Evolutionary conservation across 2,888 invertebrate species (phyloP).

Genomic region (Hypercompe scribonia): DNA sequence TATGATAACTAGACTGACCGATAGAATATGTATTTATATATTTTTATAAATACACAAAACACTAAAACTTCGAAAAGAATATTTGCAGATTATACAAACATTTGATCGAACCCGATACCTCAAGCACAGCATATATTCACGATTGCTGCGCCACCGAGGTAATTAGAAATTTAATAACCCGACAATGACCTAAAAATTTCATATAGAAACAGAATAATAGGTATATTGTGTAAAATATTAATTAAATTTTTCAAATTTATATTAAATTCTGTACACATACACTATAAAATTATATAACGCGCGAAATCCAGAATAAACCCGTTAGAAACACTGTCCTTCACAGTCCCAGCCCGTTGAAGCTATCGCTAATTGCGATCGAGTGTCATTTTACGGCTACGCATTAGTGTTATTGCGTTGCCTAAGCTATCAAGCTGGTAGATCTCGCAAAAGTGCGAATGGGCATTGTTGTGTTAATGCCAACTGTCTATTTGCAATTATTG

Average conservation of each 20-base stretch:
- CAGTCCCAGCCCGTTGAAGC: constrained; percentile 65
- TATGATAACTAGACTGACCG: no score
- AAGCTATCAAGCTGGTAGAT: constrained; percentile 67
- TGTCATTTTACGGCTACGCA: constrained; percentile 85
- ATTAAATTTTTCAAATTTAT: background rate
- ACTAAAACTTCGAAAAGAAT: no score
- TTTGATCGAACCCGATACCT: no score
- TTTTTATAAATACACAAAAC: no score
- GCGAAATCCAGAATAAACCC: constrained; percentile 32
- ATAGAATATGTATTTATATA: no score
- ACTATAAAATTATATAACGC: background rate
- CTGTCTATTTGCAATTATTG: constrained; percentile 30
- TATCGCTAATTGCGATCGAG: constrained; percentile 83
- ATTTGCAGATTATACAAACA: no score
- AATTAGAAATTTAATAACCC: no score
- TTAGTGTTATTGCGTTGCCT: constrained; percentile 78
- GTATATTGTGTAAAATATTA: background rate
- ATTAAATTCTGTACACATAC: background rate
- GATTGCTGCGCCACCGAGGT: no score
- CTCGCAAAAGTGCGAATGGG: constrained; percentile 62
- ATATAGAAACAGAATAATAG: no score
- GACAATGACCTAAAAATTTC: no score
- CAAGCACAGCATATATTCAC: no score
- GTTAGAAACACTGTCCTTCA: constrained; percentile 64
- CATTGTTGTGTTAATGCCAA: constrained; percentile 36